Evolutionary conservation across 2,888 invertebrate species (phyloP).

Genomic region (Epinotia demarniana): DNA sequence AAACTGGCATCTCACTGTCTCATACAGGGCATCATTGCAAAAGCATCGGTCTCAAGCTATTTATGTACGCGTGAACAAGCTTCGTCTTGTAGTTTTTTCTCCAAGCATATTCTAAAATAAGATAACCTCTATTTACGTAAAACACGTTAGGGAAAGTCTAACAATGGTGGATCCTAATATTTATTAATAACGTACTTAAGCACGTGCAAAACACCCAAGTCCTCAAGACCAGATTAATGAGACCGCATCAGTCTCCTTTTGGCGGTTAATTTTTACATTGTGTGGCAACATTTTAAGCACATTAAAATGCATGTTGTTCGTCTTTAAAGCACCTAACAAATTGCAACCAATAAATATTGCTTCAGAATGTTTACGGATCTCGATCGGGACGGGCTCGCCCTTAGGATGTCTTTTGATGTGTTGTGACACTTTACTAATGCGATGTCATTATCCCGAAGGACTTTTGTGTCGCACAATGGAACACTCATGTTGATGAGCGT

Average conservation of each 20-base stretch:
- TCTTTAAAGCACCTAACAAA: constrained; percentile 77
- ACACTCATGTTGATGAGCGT: constrained; percentile 76
- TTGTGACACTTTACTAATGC: constrained; percentile 84
- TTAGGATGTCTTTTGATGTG: constrained; percentile 78
- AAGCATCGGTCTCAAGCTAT: too few relatives aligned
- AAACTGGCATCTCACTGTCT: too few relatives aligned
- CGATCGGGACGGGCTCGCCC: constrained; percentile 48
- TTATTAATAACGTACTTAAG: constrained; percentile 32
- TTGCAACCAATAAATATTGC: constrained; percentile 77
- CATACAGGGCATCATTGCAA: too few relatives aligned
- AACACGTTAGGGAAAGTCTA: constrained; percentile 1
- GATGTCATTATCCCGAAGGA: constrained; percentile 74
- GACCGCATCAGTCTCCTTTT: constrained; percentile 58
- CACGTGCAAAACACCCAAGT: constrained; percentile 40
- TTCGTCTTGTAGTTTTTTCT: background rate
- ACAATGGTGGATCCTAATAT: constrained; percentile 19
- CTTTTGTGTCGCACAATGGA: constrained; percentile 72
- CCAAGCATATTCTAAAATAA: background rate
- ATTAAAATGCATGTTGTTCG: constrained; percentile 66
- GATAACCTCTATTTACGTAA: background rate
- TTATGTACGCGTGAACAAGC: too few relatives aligned
- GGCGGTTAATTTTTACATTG: constrained; percentile 63
- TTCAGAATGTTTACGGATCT: constrained; percentile 63
- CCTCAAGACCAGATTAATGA: constrained; percentile 55
- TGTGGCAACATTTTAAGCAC: constrained; percentile 61